phyloP scores from a whole-genome alignment of 2,888 invertebrate species.

The Criorhina ranunculi region DNA sequence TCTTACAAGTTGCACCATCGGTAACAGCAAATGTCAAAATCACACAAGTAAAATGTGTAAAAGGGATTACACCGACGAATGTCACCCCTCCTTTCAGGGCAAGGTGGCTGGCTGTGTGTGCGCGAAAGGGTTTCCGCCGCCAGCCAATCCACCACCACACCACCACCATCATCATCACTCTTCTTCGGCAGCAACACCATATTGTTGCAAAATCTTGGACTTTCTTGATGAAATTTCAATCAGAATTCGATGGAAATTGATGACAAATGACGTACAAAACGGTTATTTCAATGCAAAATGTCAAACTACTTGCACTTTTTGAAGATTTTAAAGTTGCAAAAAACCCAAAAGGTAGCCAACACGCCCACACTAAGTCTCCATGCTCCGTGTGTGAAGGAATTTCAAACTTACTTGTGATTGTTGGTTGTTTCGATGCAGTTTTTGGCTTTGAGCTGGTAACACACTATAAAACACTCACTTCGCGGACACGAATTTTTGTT shows the following conservation, averaged over 20 bases:
- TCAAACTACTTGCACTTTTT: constrained; percentile 7
- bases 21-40: constrained; percentile 60
- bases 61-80: constrained; percentile 38
- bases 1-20: constrained; percentile 67
- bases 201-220: constrained; percentile 64
- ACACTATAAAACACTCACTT: constrained; percentile 36
- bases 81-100: constrained; percentile 1
- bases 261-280: neutral
- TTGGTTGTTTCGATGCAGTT: constrained; percentile 28
- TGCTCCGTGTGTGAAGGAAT: constrained; percentile 11
- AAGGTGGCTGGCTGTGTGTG: constrained; percentile 31
- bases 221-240: constrained; percentile 23
- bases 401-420: constrained; percentile 51
- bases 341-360: constrained; percentile 34
- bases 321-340: constrained; percentile 1
- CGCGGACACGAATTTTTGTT: constrained; percentile 27
- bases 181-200: constrained; percentile 58
- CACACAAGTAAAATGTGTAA: constrained; percentile 41
- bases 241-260: neutral
- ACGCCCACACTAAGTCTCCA: constrained; percentile 53
- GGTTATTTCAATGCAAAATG: constrained; percentile 11
- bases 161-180: neutral
- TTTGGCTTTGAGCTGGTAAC: constrained; percentile 30
- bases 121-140: constrained; percentile 51
- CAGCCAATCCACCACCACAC: constrained; percentile 10